Conservation (phyloP, 2,888 invertebrate genomes). For the Acholoe squamosa region DNA sequence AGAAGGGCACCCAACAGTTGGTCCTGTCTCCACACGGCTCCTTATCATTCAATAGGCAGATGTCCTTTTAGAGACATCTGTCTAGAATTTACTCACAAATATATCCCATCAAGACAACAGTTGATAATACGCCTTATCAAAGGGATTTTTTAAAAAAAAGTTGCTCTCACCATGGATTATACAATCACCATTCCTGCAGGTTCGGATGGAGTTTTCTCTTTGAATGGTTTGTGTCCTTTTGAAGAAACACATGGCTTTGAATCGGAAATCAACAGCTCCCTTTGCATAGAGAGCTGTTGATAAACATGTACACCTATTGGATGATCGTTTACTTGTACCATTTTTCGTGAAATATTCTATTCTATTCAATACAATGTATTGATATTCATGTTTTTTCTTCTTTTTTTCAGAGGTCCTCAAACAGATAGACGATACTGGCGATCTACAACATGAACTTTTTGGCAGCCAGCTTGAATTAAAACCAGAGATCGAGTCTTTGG, state of each 20-base stretch:
- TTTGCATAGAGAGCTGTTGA: too few species aligned
- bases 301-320: too few species aligned
- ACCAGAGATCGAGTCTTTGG: slow-evolving; percentile 68
- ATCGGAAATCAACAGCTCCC: not conserved
- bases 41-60: too few species aligned
- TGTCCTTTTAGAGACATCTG: too few species aligned
- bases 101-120: too few species aligned
- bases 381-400: not conserved
- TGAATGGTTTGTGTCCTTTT: not conserved
- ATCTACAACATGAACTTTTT: slow-evolving; percentile 70
- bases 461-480: slow-evolving; percentile 70
- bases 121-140: too few species aligned
- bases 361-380: not conserved
- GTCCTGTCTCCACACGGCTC: not conserved
- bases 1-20: not conserved
- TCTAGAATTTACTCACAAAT: too few species aligned
- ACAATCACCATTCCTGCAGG: not conserved
- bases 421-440: not conserved
- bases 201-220: not conserved
- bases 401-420: slow-evolving; percentile 63
- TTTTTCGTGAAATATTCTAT: too few species aligned
- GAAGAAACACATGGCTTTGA: not conserved
- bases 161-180: not conserved
- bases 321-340: too few species aligned
- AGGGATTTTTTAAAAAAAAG: not conserved